Conservation (phyloP, 2,797 vertebrate genomes). For the Cuniculus paca region DNA sequence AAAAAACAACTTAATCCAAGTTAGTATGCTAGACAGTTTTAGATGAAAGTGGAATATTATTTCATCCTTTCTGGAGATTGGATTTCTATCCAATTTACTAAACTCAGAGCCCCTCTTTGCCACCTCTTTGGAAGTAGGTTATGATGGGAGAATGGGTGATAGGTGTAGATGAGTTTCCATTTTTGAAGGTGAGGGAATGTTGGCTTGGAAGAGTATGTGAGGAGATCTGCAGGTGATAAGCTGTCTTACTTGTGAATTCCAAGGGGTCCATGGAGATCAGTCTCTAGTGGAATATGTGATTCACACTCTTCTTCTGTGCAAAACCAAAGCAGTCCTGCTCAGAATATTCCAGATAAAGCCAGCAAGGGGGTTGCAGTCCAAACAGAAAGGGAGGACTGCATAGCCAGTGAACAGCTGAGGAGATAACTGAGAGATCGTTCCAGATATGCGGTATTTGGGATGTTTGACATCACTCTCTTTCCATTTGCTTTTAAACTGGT, state of each 20-base stretch:
- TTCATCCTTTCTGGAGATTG: conserved; percentile 27
- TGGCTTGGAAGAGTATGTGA: neutral
- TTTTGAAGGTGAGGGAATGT: neutral
- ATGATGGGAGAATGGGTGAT: neutral
- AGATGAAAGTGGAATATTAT: neutral
- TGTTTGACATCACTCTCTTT: conserved; percentile 60
- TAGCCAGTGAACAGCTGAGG: neutral
- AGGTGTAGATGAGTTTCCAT: neutral
- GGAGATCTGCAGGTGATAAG: neutral
- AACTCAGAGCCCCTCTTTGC: neutral
- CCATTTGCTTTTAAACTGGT: conserved; percentile 73
- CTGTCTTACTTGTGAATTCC: neutral
- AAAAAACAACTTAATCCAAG: neutral
- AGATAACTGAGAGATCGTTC: neutral
- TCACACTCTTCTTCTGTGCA: neutral
- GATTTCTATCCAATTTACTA: neutral
- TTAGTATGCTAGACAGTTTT: neutral
- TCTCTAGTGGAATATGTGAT: conserved; percentile 15
- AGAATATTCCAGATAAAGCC: neutral
- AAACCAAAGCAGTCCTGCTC: neutral
- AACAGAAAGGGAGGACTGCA: neutral
- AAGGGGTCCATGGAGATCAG: neutral
- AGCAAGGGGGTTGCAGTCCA: neutral
- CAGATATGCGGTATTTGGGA: conserved; percentile 53
- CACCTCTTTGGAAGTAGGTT: neutral